Evolutionary conservation across 1,140 invertebrate genomes (phyloP).

Genomic region (Neodiprion virginianus): DNA sequence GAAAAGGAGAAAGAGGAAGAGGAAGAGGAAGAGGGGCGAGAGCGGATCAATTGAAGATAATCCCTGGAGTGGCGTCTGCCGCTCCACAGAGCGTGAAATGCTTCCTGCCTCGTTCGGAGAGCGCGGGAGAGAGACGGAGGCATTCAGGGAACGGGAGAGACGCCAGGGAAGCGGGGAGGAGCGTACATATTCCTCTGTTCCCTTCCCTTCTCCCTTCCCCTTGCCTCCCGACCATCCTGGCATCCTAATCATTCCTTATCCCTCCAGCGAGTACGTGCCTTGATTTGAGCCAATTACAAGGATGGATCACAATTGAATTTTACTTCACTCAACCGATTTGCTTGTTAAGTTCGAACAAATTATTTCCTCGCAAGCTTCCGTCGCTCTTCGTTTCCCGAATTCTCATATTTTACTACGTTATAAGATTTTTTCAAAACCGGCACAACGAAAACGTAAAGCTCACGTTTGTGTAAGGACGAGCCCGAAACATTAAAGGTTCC

Average conservation of each 20-base stretch:
- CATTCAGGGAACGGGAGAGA: background rate
- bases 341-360: conserved; percentile 5
- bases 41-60: conserved; percentile 57
- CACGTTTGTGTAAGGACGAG: too few species aligned
- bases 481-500: too few species aligned
- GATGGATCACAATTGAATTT: conserved; percentile 5
- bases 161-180: background rate
- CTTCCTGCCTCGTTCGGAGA: conserved; percentile 45
- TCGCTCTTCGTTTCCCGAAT: too few species aligned
- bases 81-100: conserved; percentile 56
- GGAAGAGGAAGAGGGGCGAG: conserved; percentile 42
- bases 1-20: conserved; percentile 11
- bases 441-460: too few species aligned
- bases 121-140: conserved; percentile 14
- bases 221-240: conserved; percentile 5
- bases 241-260: conserved; percentile 38
- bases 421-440: too few species aligned
- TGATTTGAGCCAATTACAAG: conserved; percentile 5
- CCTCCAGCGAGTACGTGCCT: conserved; percentile 6
- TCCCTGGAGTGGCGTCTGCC: conserved; percentile 54
- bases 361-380: background rate
- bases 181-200: conserved; percentile 13
- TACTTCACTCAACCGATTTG: conserved; percentile 5
- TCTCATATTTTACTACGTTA: too few species aligned
- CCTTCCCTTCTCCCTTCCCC: conserved; percentile 30